Evolutionary conservation across 2,113 vertebrate genomes (phyloP).

Genomic region (Phasianus colchicus): DNA sequence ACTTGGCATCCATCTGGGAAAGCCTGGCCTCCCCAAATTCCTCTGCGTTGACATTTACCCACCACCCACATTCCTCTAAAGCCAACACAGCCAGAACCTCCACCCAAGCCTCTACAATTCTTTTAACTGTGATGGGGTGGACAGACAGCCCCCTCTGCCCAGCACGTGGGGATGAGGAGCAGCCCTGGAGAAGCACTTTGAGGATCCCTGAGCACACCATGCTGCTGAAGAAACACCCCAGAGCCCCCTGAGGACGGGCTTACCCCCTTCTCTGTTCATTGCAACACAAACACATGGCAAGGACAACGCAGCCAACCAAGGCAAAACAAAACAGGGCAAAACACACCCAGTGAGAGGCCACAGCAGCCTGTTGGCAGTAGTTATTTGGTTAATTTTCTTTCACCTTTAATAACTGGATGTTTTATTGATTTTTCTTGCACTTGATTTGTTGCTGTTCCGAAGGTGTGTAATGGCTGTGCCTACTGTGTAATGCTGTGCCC

Average conservation of each 20-base stretch:
- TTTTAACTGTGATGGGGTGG: not conserved
- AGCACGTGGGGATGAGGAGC: accelerated
- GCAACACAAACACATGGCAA: too few relatives aligned
- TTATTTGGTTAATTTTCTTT: not conserved
- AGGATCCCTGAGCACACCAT: too few relatives aligned
- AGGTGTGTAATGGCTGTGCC: accelerated
- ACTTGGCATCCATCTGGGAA: not conserved
- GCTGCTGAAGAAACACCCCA: too few relatives aligned
- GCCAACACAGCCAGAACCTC: not conserved
- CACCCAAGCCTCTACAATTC: accelerated
- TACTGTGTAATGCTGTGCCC: not conserved
- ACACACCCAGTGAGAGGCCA: not conserved
- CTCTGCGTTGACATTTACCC: not conserved
- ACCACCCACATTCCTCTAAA: not conserved
- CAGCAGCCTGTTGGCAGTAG: too few relatives aligned
- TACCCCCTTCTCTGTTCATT: not conserved
- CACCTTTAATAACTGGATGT: not conserved
- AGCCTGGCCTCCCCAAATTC: accelerated
- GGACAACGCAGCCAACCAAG: accelerated
- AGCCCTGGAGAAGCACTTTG: too few relatives aligned
- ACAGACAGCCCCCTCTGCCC: not conserved
- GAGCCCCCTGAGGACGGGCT: not conserved
- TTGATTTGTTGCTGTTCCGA: not conserved
- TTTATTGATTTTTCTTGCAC: not conserved
- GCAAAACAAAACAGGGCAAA: not conserved